Evolutionary conservation across 1,140 invertebrate genomes (phyloP).

Genomic region (Hyles euphorbiae): DNA sequence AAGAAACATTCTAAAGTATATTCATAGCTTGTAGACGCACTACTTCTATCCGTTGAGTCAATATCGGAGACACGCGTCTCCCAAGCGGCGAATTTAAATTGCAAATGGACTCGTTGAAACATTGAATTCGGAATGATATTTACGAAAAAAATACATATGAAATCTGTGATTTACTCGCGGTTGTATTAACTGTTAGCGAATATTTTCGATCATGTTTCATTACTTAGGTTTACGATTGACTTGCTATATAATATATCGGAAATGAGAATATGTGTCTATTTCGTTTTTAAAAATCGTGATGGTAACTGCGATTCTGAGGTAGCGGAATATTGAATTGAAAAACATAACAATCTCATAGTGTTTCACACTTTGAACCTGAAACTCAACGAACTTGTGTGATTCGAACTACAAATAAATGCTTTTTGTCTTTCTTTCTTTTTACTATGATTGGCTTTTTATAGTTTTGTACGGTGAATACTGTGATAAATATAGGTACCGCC

Average conservation of each 20-base stretch:
- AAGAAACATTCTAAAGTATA: constrained; percentile 10
- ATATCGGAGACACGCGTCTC: constrained; percentile 35
- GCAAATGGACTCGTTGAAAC: constrained; percentile 38
- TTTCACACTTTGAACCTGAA: too few species aligned
- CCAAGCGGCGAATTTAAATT: constrained; percentile 36
- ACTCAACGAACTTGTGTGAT: too few species aligned
- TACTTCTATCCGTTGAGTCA: constrained; percentile 26
- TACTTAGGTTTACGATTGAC: neutral
- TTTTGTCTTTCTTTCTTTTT: too few species aligned
- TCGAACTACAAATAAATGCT: too few species aligned
- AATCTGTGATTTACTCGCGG: neutral
- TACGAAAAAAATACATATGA: constrained; percentile 12
- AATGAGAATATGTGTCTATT: neutral
- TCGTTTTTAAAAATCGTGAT: neutral
- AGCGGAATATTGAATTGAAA: too few species aligned
- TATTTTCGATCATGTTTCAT: neutral
- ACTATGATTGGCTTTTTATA: too few species aligned
- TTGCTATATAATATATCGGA: neutral
- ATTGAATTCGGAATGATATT: constrained; percentile 27
- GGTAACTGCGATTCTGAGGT: too few species aligned
- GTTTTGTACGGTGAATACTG: too few species aligned
- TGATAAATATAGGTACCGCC: too few species aligned
- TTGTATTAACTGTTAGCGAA: neutral
- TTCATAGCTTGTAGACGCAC: constrained; percentile 17
- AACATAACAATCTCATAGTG: too few species aligned